phyloP scores from a whole-genome alignment of 2,113 vertebrate genomes.

The Oenanthe melanoleuca region DNA sequence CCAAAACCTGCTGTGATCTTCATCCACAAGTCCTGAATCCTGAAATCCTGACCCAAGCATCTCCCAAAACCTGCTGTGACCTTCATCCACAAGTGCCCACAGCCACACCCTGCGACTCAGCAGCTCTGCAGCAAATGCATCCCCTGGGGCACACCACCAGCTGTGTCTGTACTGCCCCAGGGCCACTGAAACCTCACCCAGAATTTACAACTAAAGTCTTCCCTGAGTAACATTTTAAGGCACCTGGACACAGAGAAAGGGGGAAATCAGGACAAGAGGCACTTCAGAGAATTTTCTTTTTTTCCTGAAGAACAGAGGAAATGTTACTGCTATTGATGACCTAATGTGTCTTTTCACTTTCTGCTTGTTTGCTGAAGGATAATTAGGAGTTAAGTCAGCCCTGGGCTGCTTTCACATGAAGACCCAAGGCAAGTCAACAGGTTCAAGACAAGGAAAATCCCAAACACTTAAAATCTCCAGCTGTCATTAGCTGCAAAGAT shows the following conservation, averaged over 20 bases:
- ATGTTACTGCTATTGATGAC: background rate
- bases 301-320: background rate
- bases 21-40: background rate
- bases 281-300: background rate
- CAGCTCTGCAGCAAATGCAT: rapidly evolving
- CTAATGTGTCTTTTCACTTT: background rate
- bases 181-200: background rate
- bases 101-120: background rate
- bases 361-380: background rate
- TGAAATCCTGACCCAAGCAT: background rate
- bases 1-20: rapidly evolving
- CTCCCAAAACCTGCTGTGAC: background rate
- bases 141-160: background rate
- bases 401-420: background rate
- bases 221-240: background rate
- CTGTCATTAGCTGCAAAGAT: background rate
- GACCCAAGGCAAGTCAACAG: background rate
- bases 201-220: background rate
- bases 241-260: background rate
- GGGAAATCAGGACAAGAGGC: background rate
- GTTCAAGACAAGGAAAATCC: background rate
- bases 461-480: background rate
- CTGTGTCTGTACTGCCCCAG: background rate
- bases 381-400: background rate
- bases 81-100: background rate